Conservation (phyloP, 2,113 vertebrate genomes). For the Heterochromis multidens region DNA sequence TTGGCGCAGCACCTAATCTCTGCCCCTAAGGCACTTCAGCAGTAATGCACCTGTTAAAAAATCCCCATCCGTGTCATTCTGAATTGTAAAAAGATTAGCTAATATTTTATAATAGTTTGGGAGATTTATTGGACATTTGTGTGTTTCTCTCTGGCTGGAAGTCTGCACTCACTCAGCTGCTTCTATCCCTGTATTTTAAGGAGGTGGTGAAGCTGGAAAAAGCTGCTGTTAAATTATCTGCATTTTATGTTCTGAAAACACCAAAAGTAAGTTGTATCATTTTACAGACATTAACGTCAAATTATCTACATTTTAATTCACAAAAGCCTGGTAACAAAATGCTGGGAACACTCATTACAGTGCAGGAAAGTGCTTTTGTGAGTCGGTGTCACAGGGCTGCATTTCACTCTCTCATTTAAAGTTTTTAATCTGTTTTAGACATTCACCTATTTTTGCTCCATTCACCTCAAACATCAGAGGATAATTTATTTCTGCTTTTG, state of each 20-base stretch:
- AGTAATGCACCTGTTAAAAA: slow-evolving; percentile 59
- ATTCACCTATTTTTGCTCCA: background rate
- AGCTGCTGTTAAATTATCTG: background rate
- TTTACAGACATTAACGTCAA: background rate
- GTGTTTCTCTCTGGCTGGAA: slow-evolving; percentile 14
- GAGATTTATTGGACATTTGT: slow-evolving; percentile 37
- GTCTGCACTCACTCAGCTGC: background rate
- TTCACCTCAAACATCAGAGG: background rate
- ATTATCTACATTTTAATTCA: background rate
- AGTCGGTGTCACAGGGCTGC: background rate
- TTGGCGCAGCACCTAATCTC: slow-evolving; percentile 55
- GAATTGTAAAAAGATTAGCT: slow-evolving; percentile 58
- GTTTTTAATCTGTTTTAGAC: background rate
- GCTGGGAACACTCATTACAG: background rate
- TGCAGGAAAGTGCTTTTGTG: background rate
- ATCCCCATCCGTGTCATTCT: slow-evolving; percentile 53
- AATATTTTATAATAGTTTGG: slow-evolving; percentile 57
- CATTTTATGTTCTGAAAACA: background rate
- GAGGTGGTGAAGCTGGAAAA: background rate
- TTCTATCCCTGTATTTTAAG: background rate
- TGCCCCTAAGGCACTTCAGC: slow-evolving; percentile 55
- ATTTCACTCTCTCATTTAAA: background rate
- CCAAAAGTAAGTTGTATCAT: background rate
- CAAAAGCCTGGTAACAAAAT: background rate
- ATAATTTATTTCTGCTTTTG: background rate